These are phyloP conservation scores for Diglossa cyanea DNA, from an alignment of 2,797 vertebrate species.

Conservation along the genomic window DNA sequence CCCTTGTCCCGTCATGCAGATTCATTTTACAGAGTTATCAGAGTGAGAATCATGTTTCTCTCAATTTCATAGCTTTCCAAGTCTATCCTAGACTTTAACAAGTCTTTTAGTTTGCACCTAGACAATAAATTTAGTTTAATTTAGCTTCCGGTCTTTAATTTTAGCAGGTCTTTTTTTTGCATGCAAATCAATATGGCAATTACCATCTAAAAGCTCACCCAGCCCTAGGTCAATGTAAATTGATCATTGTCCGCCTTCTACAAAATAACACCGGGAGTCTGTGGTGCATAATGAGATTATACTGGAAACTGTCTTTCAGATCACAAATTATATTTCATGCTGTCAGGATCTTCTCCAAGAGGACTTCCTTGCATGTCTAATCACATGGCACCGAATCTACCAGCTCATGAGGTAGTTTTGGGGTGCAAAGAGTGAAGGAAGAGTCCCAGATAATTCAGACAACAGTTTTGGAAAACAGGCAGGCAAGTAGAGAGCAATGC, in stretches of 20 bases:
- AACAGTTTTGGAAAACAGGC: not conserved
- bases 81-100: constrained; percentile 46
- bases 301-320: constrained; percentile 83
- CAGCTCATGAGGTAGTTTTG: not conserved
- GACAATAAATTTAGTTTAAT: constrained; percentile 83
- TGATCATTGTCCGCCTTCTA: constrained; percentile 86
- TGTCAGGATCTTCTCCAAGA: constrained; percentile 76
- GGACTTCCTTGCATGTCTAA: constrained; percentile 70
- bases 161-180: constrained; percentile 81
- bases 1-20: not conserved
- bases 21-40: not conserved
- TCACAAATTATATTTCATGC: constrained; percentile 84
- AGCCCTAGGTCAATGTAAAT: constrained; percentile 86
- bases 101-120: constrained; percentile 75
- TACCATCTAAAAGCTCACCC: constrained; percentile 85
- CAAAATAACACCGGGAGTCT: constrained; percentile 84
- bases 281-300: constrained; percentile 85
- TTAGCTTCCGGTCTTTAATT: constrained; percentile 84
- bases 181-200: constrained; percentile 87
- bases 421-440: not conserved
- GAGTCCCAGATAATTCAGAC: not conserved
- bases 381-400: constrained; percentile 14
- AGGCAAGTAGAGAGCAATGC: not conserved
- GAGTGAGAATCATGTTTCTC: not conserved
- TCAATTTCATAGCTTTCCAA: constrained; percentile 45